Percentiles rank a stretch among this genome's conserved stretches.
These are phyloP conservation scores for Exaiptasia diaphana DNA, from an alignment of 64 coral and sea anemone species.

Conservation along the genomic window DNA sequence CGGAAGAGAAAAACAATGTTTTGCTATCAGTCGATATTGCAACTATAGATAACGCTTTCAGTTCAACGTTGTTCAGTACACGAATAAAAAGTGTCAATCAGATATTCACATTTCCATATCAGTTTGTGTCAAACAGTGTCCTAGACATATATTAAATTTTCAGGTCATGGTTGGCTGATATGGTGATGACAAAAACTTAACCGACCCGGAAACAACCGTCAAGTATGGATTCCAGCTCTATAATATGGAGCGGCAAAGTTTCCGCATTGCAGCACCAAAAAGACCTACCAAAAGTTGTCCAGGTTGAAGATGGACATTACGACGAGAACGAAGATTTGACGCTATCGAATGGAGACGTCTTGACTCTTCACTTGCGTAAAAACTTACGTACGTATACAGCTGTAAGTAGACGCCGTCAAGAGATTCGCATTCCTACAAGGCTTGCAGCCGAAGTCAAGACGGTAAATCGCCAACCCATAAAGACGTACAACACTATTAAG, in stretches of 20 bases:
- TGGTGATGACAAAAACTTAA: too few species aligned
- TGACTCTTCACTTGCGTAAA: not conserved
- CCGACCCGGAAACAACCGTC: too few species aligned
- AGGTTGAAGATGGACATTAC: not conserved
- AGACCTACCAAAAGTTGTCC: not conserved
- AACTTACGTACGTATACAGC: not conserved
- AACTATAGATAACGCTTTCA: too few species aligned
- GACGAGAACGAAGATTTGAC: constrained; percentile 1
- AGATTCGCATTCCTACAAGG: not conserved
- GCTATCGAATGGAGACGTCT: not conserved
- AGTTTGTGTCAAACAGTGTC: too few species aligned
- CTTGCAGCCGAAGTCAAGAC: not conserved
- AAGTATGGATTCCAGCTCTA: not conserved
- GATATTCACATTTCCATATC: too few species aligned
- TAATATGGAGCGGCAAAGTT: not conserved
- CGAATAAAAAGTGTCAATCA: too few species aligned
- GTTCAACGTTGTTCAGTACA: too few species aligned
- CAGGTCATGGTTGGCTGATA: too few species aligned
- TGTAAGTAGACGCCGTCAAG: not conserved
- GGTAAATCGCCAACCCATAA: not conserved
- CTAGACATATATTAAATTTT: too few species aligned
- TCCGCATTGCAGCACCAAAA: not conserved
- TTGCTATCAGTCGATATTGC: too few species aligned
- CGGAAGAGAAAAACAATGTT: too few species aligned
- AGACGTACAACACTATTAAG: not conserved